A percentile compares a stretch with the other conserved stretches of the same genome.
phyloP scores from a whole-genome alignment of 1,140 invertebrate genomes.

The Danaus plexippus region DNA sequence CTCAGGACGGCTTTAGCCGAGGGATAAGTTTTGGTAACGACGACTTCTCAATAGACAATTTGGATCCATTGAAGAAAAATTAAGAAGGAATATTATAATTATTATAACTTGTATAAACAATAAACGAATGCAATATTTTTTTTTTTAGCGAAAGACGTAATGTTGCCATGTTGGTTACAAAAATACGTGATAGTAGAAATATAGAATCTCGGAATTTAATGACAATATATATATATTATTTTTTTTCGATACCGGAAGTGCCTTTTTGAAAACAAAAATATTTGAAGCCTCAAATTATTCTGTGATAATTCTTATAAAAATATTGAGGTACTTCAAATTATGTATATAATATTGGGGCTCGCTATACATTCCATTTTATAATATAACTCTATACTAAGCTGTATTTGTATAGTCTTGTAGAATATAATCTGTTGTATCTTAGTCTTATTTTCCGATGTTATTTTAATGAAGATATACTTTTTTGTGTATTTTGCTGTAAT shows the following conservation, averaged over 20 bases:
- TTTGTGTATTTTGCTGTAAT: constrained; percentile 53
- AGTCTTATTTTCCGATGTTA: constrained; percentile 60
- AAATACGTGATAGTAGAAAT: constrained; percentile 54
- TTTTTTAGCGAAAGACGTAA: constrained; percentile 23
- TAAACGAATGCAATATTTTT: constrained; percentile 42
- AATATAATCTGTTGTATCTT: constrained; percentile 60
- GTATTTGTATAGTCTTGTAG: constrained; percentile 50
- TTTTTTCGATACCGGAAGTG: constrained; percentile 31
- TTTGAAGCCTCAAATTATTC: constrained; percentile 66
- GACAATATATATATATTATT: background rate
- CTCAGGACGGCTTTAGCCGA: constrained; percentile 86
- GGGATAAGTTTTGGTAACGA: constrained; percentile 86
- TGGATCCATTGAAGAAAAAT: constrained; percentile 80
- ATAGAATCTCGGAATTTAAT: constrained; percentile 39
- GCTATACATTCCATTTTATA: constrained; percentile 43
- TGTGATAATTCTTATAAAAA: constrained; percentile 65
- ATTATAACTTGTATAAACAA: constrained; percentile 40
- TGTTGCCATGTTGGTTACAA: constrained; percentile 65
- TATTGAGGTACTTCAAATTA: constrained; percentile 60
- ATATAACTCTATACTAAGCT: constrained; percentile 31
- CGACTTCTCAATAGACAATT: constrained; percentile 85
- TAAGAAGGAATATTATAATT: constrained; percentile 40
- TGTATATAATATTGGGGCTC: constrained; percentile 14
- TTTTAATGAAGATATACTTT: constrained; percentile 66
- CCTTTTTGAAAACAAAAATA: constrained; percentile 34